These are phyloP conservation scores for Moxostoma hubbsi DNA, from an alignment of 2,797 vertebrate species.

Conservation along the genomic window DNA sequence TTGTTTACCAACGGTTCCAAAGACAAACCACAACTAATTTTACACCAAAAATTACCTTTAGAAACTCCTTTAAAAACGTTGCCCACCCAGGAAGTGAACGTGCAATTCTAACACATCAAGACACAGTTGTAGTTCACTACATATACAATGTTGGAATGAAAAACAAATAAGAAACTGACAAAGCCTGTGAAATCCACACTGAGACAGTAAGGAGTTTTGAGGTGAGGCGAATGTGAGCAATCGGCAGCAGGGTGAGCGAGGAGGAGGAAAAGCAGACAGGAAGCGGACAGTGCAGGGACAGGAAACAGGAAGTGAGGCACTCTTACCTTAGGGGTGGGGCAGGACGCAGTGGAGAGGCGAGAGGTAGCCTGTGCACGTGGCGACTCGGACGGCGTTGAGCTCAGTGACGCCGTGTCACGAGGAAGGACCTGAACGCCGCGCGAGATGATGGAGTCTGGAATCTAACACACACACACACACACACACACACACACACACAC, in stretches of 20 bases:
- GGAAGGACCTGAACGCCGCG: conserved; percentile 98
- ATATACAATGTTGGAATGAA: not conserved
- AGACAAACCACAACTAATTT: too few species aligned
- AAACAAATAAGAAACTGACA: too few species aligned
- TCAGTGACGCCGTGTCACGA: conserved; percentile 95
- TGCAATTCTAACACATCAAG: too few species aligned
- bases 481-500: conserved; percentile 1
- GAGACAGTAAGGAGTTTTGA: conserved; percentile 7
- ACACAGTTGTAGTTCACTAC: not conserved
- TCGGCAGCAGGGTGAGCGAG: conserved; percentile 12
- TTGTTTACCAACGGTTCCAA: too few species aligned
- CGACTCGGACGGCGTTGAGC: conserved; percentile 98
- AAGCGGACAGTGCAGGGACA: conserved; percentile 13
- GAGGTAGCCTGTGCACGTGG: conserved; percentile 90
- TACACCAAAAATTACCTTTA: too few species aligned
- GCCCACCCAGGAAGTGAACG: too few species aligned
- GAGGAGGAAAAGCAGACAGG: conserved; percentile 37
- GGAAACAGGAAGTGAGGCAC: too few species aligned
- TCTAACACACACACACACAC: conserved; percentile 73
- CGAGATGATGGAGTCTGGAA: conserved; percentile 98
- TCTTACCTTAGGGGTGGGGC: conserved; percentile 99
- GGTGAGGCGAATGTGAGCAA: conserved; percentile 27
- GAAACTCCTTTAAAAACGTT: too few species aligned
- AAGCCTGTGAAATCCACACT: conserved; percentile 4
- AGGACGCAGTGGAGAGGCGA: conserved; percentile 98